These are phyloP conservation scores for Chaetura pelagica DNA, from an alignment of 2,113 vertebrate species.

Conservation along the genomic window DNA sequence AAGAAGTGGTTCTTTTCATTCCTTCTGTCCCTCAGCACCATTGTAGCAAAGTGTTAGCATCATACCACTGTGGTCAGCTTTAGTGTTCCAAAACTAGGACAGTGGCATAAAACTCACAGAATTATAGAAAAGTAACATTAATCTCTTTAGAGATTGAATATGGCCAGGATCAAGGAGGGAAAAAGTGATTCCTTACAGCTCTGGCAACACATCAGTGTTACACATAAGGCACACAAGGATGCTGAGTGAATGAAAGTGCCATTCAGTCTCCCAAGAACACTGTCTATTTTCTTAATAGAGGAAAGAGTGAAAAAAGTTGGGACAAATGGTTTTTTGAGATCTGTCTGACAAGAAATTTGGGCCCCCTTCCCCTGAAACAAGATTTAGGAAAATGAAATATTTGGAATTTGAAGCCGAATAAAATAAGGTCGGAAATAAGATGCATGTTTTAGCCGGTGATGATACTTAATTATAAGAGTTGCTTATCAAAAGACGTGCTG, in stretches of 20 bases:
- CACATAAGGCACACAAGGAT: not conserved
- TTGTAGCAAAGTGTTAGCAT: not conserved
- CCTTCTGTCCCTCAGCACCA: not conserved
- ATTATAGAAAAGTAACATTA: not conserved
- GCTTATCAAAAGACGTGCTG: not conserved
- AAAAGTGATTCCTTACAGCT: not conserved
- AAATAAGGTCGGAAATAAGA: not conserved
- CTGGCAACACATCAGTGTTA: not conserved
- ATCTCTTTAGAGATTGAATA: not conserved
- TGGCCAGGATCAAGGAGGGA: not conserved
- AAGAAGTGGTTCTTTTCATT: not conserved
- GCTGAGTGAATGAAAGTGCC: not conserved
- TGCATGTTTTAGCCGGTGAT: not conserved
- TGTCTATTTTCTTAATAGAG: not conserved
- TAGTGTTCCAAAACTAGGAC: not conserved
- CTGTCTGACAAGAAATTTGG: not conserved
- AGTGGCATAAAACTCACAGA: not conserved
- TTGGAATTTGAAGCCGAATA: not conserved
- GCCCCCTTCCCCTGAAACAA: rapidly evolving
- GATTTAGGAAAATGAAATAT: not conserved
- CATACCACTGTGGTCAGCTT: not conserved
- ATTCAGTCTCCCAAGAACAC: not conserved
- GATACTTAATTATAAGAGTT: not conserved
- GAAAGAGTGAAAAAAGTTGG: not conserved
- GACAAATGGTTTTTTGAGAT: not conserved